phyloP scores from a whole-genome alignment of 2,113 vertebrate genomes.

The Pandion haliaetus region DNA sequence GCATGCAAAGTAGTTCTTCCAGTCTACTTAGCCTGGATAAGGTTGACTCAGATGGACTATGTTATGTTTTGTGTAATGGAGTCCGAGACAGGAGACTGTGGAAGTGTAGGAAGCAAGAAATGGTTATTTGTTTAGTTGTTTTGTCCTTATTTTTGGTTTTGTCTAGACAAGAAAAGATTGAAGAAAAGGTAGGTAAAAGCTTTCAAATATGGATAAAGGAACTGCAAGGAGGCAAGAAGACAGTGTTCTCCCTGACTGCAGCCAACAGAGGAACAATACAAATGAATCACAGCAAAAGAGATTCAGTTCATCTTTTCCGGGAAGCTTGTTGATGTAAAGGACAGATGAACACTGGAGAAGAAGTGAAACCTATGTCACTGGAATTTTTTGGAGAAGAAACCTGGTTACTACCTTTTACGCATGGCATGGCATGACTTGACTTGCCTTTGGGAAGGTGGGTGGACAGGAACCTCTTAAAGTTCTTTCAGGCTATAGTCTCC shows the following conservation, averaged over 20 bases:
- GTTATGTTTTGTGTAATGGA: not conserved
- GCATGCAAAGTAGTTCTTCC: not conserved
- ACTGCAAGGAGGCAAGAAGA: not conserved
- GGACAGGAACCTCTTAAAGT: not conserved
- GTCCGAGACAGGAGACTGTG: not conserved
- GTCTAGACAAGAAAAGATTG: not conserved
- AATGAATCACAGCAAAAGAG: not conserved
- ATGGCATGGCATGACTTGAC: not conserved
- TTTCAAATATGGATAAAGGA: not conserved
- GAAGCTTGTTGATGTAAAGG: not conserved
- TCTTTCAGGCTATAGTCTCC: not conserved
- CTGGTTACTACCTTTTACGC: not conserved
- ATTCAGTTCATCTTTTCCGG: not conserved
- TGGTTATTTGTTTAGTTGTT: not conserved
- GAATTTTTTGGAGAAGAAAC: not conserved
- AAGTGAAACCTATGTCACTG: not conserved
- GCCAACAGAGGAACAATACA: not conserved
- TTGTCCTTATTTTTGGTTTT: not conserved
- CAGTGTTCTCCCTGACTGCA: fast-evolving
- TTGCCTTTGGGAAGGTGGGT: not conserved
- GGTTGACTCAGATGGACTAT: not conserved
- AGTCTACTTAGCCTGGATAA: not conserved
- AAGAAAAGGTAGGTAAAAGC: not conserved
- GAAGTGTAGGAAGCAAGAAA: not conserved
- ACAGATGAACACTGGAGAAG: not conserved